Evolutionary conservation across 2,113 vertebrate genomes (phyloP).

Genomic region (Phoenicopterus ruber): DNA sequence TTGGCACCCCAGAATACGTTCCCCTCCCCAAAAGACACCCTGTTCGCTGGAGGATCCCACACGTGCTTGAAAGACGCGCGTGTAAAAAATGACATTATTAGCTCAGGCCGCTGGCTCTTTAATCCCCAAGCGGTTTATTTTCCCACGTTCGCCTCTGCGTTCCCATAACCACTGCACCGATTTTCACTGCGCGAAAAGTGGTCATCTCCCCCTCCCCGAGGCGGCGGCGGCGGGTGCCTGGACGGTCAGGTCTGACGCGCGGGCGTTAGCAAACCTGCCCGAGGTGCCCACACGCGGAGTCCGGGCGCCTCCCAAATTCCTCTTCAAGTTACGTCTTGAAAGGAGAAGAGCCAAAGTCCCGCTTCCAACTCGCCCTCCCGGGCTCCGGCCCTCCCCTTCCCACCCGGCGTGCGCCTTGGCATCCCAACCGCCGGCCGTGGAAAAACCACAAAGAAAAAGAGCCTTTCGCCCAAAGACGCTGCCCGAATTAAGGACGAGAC

Average conservation of each 20-base stretch:
- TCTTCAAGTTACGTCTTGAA: neutral
- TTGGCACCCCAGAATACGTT: neutral
- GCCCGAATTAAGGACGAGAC: neutral
- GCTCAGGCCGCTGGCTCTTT: neutral
- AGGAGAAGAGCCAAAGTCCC: neutral
- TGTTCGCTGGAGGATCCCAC: neutral
- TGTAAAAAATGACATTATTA: neutral
- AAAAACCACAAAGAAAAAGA: neutral
- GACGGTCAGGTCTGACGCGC: fast-evolving
- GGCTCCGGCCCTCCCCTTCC: neutral
- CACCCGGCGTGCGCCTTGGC: neutral
- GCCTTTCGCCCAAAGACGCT: neutral
- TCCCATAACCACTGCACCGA: too few relatives aligned
- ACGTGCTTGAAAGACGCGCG: fast-evolving
- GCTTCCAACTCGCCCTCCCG: neutral
- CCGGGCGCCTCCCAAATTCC: neutral
- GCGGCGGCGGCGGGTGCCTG: neutral
- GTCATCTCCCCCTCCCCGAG: neutral
- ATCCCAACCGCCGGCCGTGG: fast-evolving
- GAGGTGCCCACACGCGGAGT: fast-evolving
- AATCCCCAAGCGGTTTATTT: neutral
- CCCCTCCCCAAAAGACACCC: fast-evolving
- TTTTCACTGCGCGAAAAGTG: too few relatives aligned
- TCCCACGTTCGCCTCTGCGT: neutral
- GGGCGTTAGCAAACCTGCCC: neutral